Evolutionary conservation across 2,888 invertebrate genomes (phyloP), one percentile per base, ranked within the genome.

Genomic region (Galeruca laticollis): DNA sequence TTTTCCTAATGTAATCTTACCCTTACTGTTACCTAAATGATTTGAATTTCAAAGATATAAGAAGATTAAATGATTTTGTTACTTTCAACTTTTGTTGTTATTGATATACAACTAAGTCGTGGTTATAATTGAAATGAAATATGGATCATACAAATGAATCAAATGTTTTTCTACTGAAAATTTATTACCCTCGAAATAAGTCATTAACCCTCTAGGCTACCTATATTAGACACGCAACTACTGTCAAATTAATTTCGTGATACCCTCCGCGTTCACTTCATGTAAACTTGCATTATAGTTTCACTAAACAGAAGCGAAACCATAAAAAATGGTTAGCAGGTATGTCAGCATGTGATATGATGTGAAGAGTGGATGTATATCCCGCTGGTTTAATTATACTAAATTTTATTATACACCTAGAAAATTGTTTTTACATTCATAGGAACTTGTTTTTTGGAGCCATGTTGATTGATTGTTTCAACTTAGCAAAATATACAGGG

Each of bases 111-210:
- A 33, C 26, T 31, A n/a, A 59, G 52, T 54, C 60, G 47, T 43
- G 60, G 60, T 54, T 26, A 69, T 52, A 60, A 69, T 60, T 56
- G 69, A 69, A 73, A 70, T 61, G 68, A 65, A 71, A 67, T 69
- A 68, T 68, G 64, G 63, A 62, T 54, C 18, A 56, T 57, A 56
- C 57, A 69, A 74, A 51, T 70, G 66, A 70, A 60, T 71, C 63
- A 68, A 71, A 72, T 69, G 51, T 72, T 71, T 71, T 54, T 52
- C 9, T 52, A 59, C 15, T 59, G 60, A 64, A 72, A 71, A 75
- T 75, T 75, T 73, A 73, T 72, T 72, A 72, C 71, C 73, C 72
- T 70, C 67, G 71, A 75, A 74, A 71, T 71, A 68, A 74, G 74
- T 74, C 75, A 68, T 75, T 74, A 74, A 75, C 72, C 75, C 71